phyloP scores from a whole-genome alignment of 2,888 invertebrate genomes.

The Drosophila parthenogenetica region DNA sequence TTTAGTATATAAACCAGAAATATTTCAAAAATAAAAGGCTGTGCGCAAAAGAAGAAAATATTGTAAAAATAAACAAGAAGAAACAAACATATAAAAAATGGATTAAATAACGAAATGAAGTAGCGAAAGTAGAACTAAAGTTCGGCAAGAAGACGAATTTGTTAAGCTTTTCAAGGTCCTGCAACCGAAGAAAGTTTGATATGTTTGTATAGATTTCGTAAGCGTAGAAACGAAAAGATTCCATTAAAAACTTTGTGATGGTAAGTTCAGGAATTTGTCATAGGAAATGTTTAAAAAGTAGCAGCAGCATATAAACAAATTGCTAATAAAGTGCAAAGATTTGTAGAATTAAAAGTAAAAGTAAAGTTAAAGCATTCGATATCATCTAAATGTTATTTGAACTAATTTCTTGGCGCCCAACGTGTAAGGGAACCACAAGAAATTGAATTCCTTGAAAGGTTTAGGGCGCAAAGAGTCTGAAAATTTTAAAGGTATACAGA shows the following conservation, averaged over 20 bases:
- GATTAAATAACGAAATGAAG: neutral
- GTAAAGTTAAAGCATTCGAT: slow-evolving; percentile 1
- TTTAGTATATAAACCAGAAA: slow-evolving; percentile 33
- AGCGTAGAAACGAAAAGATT: neutral
- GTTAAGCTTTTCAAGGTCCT: slow-evolving; percentile 15
- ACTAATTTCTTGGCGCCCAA: no score
- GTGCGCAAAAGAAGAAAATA: slow-evolving; percentile 65
- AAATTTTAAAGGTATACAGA: slow-evolving; percentile 7
- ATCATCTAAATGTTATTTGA: slow-evolving; percentile 3
- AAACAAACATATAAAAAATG: slow-evolving; percentile 20
- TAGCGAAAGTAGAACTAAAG: slow-evolving; percentile 3
- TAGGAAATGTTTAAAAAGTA: neutral
- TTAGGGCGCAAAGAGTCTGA: slow-evolving; percentile 23
- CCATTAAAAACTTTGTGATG: slow-evolving; percentile 13
- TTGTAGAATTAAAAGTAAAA: neutral
- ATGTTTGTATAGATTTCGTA: slow-evolving; percentile 28
- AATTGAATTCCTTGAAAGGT: slow-evolving; percentile 10
- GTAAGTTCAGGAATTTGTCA: slow-evolving; percentile 36
- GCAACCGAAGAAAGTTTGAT: slow-evolving; percentile 8
- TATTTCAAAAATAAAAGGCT: slow-evolving; percentile 65
- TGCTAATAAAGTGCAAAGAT: no score
- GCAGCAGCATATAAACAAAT: neutral
- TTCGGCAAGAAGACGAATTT: slow-evolving; percentile 15
- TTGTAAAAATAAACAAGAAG: slow-evolving; percentile 30
- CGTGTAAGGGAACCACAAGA: no score